Base-by-base conservation (phyloP, 2,888 invertebrate genomes). In the Pollenia labialis region DNA sequence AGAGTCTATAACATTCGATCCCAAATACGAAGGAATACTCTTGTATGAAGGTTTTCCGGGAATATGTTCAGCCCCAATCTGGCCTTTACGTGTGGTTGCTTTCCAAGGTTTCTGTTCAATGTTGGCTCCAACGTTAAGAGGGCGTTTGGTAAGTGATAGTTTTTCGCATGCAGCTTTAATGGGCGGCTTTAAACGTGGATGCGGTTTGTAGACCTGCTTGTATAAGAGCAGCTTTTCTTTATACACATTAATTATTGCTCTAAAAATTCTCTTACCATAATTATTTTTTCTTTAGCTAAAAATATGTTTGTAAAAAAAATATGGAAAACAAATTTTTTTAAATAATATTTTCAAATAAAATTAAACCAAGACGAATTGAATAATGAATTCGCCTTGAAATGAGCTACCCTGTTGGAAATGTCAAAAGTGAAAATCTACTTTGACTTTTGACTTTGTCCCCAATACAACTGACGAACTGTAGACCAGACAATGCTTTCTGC, bases 31-130 rank as follows among this genome's bases (percentile, higher is more conserved):
- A 1, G 83, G 85, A 52, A 88, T 52, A 12, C 48, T n/a, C 81
- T 54, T 79, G 44, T 85, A 85, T 1, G 85, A 50, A 0, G 85
- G 88, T 2, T 69, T 81, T n/a, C 87, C 87, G 1, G 50, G 18
- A 8, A 77, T 50, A 32, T n/a, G 40, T 14, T 87, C 84, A n/a
- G 66, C 72, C 9, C 12, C 16, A 52, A 81, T 74, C 14, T 52
- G 68, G 6, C 64, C 72, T 16, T 46, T 84, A 2, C 81, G 84
- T 16, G 14, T 4, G 0, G 84, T 81, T 4, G 87, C 81, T 11
- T 60, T 44, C 87, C 84, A 87, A 10, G 77, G 66, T 11, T 64
- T 87, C 52, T 87, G 84, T 32, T 87, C 84, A n/a, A 87, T 69
- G 14, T n/a, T 84, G 4, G 87, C 68, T 44, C 87, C 87, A 4